Evolutionary conservation across 2,113 vertebrate genomes (phyloP).

Genomic region (Erpornis zantholeuca): DNA sequence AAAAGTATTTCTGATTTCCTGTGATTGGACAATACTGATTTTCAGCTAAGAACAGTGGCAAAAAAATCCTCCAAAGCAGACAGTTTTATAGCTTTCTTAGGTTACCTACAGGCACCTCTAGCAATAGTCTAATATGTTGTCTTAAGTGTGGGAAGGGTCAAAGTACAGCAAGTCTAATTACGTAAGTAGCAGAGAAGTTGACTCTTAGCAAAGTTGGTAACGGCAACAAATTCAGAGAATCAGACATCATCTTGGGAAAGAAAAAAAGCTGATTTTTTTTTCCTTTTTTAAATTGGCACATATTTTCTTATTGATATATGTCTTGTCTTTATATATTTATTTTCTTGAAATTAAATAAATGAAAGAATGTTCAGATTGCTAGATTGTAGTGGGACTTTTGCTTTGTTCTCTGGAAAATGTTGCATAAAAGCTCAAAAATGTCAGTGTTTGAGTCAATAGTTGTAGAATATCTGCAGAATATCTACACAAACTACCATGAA

Average conservation of each 20-base stretch:
- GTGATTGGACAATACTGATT: constrained; percentile 40
- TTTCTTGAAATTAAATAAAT: background rate
- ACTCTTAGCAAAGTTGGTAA: background rate
- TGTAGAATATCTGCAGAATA: background rate
- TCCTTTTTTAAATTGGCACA: background rate
- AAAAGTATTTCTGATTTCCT: constrained; percentile 23
- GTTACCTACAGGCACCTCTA: background rate
- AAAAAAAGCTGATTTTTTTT: background rate
- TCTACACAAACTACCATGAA: background rate
- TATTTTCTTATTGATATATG: background rate
- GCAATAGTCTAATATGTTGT: background rate
- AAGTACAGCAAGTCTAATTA: background rate
- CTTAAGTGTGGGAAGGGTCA: background rate
- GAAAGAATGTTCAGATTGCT: background rate
- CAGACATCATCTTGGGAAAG: background rate
- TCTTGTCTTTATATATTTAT: background rate
- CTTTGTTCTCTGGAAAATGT: background rate
- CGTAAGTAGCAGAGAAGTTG: background rate
- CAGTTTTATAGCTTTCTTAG: background rate
- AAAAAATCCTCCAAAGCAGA: background rate
- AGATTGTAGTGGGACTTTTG: background rate
- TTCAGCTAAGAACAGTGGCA: background rate
- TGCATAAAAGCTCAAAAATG: background rate
- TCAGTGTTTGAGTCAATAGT: background rate
- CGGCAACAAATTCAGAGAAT: background rate